Conservation (phyloP, 2,113 vertebrate species). For the Rhipidura dahli region DNA sequence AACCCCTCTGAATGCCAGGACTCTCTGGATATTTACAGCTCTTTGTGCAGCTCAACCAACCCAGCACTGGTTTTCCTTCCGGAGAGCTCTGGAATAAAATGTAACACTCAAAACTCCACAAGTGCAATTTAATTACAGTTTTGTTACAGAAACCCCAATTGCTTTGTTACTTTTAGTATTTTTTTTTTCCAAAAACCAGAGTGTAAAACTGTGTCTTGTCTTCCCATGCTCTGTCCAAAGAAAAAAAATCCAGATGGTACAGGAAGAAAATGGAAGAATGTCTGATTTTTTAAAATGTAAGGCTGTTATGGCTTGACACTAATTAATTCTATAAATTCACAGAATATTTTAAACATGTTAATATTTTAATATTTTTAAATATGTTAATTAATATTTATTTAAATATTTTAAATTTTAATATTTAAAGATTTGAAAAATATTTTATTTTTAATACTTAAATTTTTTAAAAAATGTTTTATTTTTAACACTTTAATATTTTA, state of each 20-base stretch:
- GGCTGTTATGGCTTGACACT: neutral
- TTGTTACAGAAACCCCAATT: neutral
- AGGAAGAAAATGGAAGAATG: neutral
- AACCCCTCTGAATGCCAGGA: neutral
- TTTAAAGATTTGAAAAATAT: too few species aligned
- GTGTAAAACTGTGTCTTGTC: neutral
- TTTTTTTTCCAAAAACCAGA: neutral
- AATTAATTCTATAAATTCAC: neutral
- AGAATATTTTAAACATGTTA: neutral
- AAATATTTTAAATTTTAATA: too few species aligned
- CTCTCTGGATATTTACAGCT: neutral
- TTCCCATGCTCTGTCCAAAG: neutral
- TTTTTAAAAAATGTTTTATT: too few species aligned
- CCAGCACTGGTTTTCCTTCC: neutral
- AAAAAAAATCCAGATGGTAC: neutral
- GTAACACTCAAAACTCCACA: neutral
- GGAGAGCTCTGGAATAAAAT: neutral
- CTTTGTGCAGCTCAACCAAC: neutral
- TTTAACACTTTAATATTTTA: too few species aligned
- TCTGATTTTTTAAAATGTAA: neutral
- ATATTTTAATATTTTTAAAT: too few species aligned
- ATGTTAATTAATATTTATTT: too few species aligned
- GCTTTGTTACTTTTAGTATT: neutral
- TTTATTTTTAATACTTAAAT: too few species aligned
- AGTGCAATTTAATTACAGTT: neutral